phyloP scores from a whole-genome alignment of 2,113 vertebrate species.

The Heliornis fulica region DNA sequence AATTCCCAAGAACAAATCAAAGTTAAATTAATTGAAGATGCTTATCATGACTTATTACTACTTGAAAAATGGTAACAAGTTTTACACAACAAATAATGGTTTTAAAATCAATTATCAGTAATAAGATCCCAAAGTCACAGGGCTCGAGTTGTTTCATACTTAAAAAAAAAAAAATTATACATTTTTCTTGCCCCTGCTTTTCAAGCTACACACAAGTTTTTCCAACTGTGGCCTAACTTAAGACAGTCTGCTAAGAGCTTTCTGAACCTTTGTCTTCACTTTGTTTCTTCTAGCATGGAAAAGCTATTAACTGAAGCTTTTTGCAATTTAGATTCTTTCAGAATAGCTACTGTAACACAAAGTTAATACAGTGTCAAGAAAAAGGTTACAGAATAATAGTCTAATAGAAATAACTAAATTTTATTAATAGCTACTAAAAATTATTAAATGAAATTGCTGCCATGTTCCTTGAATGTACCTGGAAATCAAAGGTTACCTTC shows the following conservation, averaged over 20 bases:
- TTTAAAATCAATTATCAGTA: not conserved
- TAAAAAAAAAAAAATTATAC: not conserved
- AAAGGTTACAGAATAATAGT: not conserved
- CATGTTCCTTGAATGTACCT: not conserved
- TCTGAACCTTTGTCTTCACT: not conserved
- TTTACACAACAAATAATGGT: not conserved
- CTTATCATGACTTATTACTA: not conserved
- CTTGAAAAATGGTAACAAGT: not conserved
- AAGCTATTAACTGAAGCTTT: not conserved
- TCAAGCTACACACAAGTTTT: not conserved
- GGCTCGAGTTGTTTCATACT: not conserved
- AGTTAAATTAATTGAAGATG: not conserved
- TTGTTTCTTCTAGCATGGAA: not conserved
- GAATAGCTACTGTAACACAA: not conserved
- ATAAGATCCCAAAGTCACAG: not conserved
- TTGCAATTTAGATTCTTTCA: not conserved
- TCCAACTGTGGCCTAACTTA: not conserved
- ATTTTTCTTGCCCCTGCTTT: not conserved
- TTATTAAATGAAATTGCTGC: not conserved
- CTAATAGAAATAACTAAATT: not conserved
- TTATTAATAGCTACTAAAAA: not conserved
- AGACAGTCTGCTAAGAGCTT: not conserved
- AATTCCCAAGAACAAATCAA: not conserved
- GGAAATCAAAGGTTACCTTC: not conserved
- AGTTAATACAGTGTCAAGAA: not conserved